Base-by-base conservation (phyloP, 2,113 vertebrate genomes). In the Limnothrissa miodon region DNA sequence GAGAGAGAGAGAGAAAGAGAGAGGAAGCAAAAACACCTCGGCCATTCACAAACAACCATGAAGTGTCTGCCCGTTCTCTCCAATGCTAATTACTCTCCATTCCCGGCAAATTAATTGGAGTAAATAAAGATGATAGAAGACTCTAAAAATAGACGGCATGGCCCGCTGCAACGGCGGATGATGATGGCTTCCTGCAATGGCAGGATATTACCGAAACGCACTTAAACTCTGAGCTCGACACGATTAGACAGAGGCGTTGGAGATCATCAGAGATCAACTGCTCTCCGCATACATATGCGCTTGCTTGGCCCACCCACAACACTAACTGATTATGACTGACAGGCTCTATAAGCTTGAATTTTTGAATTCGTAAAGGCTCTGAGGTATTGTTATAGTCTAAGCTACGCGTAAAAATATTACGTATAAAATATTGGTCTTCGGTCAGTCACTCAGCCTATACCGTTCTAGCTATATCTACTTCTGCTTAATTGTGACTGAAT, bases 81-180 rank as follows among this genome's bases (percentile, higher is more conserved):
- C 89, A 83, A 83, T 74, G 84, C 92, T 94, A 93, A 95, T 94
- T 94, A 93, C 91, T 89, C 66, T 92, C 90, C 89, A 92, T 92
- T 93, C 85, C 89, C 88, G 87, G 92, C 88, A 86, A 85, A 92
- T 91, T 93, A 94, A 94, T 94, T 93, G 90, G 87, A 92, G 91
- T 90, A 93, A 94, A 91, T 93, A 94, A 94, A 93, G 91, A 94
- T 92, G 91, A 94, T 94, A 93, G 94, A 94, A 93, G 87, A 86
- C 87, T 84, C 91, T 93, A 92, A 94, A 93, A 94, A 93, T 92
- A 94, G 86, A 5, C 92, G 62, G 8, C 82, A 82, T 87, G 85
- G n/a, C 59, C 29, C 19, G 59, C 80, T 42, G 42, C 42, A 4
- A 6, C 42, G 85, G 83, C 86, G 81, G 10, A 78, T 78, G 86